Conservation (phyloP, 1,140 invertebrate species). For the Anoplolepis gracilipes region DNA sequence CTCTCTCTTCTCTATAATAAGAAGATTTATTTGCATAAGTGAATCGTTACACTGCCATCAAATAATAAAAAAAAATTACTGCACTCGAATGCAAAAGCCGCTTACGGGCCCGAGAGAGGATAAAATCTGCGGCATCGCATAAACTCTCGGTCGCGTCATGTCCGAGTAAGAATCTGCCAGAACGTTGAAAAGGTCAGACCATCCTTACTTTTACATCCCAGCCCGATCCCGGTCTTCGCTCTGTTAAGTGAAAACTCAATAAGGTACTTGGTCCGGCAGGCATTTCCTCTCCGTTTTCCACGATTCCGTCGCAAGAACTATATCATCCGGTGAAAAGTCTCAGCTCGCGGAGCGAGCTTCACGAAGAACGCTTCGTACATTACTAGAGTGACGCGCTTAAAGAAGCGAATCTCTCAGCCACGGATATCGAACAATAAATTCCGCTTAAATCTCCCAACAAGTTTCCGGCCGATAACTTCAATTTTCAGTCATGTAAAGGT, state of each 20-base stretch:
- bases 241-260: conserved; percentile 53
- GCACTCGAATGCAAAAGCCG: neutral
- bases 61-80: neutral
- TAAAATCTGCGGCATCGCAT: conserved; percentile 4
- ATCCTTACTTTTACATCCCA: conserved; percentile 35
- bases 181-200: conserved; percentile 25
- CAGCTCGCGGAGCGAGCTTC: too few relatives aligned
- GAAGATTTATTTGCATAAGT: neutral
- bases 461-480: conserved; percentile 44
- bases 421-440: conserved; percentile 37
- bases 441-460: conserved; percentile 37
- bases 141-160: neutral
- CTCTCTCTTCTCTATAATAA: too few relatives aligned
- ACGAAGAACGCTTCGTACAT: conserved; percentile 1
- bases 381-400: conserved; percentile 32
- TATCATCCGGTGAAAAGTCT: conserved; percentile 19
- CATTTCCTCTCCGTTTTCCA: conserved; percentile 30
- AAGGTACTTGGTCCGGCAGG: conserved; percentile 18
- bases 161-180: neutral
- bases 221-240: neutral
- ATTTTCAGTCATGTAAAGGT: conserved; percentile 60
- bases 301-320: conserved; percentile 18
- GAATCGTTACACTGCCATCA: neutral
- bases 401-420: conserved; percentile 13
- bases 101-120: neutral